Percentiles rank a stretch among this genome's conserved stretches.
Evolutionary conservation across 2,797 vertebrate species (phyloP).

Genomic region (Vespertilio murinus): DNA sequence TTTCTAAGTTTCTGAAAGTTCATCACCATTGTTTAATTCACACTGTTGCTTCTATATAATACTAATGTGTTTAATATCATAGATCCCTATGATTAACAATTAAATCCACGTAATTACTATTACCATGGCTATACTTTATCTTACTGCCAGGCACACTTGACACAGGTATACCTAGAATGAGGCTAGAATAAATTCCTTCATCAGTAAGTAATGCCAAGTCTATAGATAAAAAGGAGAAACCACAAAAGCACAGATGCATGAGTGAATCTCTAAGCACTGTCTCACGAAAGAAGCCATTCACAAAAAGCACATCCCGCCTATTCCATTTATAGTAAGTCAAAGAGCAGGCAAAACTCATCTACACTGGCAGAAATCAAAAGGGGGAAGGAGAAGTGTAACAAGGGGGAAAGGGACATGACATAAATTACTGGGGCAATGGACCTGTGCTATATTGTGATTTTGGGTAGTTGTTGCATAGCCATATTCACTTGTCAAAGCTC

Average conservation of each 20-base stretch:
- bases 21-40: not conserved
- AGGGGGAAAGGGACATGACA: not conserved
- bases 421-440: not conserved
- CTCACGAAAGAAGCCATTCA: not conserved
- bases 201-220: not conserved
- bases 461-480: not conserved
- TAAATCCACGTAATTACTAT: not conserved
- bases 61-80: no score
- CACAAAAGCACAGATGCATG: not conserved
- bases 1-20: not conserved
- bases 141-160: not conserved
- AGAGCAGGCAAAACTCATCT: not conserved
- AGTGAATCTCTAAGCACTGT: accelerated
- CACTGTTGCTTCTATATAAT: accelerated
- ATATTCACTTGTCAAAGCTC: not conserved
- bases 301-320: accelerated
- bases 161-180: not conserved
- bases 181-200: not conserved
- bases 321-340: not conserved
- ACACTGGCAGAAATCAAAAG: not conserved
- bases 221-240: not conserved
- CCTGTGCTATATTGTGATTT: not conserved
- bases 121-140: not conserved
- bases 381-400: not conserved
- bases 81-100: not conserved